These are phyloP conservation scores for Antechinus stuartii DNA, from an alignment of 2,113 vertebrate genomes.

Conservation along the genomic window DNA sequence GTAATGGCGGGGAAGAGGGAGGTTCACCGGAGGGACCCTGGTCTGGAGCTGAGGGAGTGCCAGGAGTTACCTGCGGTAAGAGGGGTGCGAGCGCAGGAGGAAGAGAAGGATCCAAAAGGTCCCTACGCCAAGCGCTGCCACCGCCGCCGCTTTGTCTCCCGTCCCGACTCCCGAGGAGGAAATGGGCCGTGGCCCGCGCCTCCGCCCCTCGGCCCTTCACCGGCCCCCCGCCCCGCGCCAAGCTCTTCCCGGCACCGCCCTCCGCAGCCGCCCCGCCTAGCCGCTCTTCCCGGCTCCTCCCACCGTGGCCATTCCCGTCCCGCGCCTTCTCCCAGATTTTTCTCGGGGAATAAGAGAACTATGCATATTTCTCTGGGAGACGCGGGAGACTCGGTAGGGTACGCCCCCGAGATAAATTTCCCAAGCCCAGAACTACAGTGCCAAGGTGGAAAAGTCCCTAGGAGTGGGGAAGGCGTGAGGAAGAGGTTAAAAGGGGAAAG, in stretches of 20 bases:
- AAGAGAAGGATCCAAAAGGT: background rate
- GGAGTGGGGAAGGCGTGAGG: background rate
- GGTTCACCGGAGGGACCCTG: background rate
- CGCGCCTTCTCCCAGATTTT: background rate
- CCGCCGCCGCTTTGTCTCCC: slow-evolving; percentile 75
- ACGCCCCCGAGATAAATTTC: background rate
- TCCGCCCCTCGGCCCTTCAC: slow-evolving; percentile 58
- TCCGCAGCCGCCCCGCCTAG: slow-evolving; percentile 16
- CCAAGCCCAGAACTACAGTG: background rate
- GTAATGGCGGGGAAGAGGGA: background rate
- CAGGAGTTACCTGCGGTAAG: slow-evolving; percentile 75
- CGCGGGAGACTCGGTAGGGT: background rate
- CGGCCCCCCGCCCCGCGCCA: slow-evolving; percentile 71
- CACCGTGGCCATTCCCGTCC: background rate
- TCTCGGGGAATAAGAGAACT: background rate
- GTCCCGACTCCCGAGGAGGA: slow-evolving; percentile 64
- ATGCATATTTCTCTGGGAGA: background rate
- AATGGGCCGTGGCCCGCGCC: slow-evolving; percentile 69
- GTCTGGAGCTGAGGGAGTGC: background rate
- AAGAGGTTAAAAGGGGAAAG: background rate
- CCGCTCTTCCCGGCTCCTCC: background rate
- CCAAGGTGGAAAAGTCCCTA: background rate
- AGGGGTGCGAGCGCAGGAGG: background rate
- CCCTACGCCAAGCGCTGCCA: background rate
- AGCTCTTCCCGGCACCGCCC: slow-evolving; percentile 76